These are phyloP conservation scores for Ennomos quercinarius DNA, from an alignment of 2,888 invertebrate species.

Conservation along the genomic window DNA sequence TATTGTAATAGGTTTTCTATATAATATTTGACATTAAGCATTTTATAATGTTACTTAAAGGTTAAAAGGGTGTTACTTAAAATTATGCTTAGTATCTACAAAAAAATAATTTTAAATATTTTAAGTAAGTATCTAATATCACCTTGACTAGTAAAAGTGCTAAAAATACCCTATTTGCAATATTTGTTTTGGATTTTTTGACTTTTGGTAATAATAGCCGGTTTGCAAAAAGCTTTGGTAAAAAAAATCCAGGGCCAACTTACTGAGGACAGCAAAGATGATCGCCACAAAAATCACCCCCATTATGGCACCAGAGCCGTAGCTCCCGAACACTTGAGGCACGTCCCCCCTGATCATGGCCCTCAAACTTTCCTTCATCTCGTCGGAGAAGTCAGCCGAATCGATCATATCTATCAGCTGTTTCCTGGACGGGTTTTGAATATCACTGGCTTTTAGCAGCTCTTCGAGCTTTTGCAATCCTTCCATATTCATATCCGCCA, in stretches of 20 bases:
- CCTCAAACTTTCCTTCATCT: conserved; percentile 85
- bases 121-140: no score
- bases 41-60: no score
- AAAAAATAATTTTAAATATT: no score
- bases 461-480: conserved; percentile 56
- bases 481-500: conserved; percentile 53
- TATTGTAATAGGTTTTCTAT: no score
- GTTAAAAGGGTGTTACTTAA: no score
- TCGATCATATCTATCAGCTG: conserved; percentile 86
- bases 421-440: conserved; percentile 77
- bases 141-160: no score
- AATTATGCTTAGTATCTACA: no score
- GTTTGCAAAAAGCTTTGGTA: no score
- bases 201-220: no score
- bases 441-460: conserved; percentile 66
- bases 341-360: conserved; percentile 78
- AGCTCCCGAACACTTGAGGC: conserved; percentile 65
- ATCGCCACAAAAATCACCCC: conserved; percentile 63
- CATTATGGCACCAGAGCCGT: conserved; percentile 55
- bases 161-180: no score
- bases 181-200: no score
- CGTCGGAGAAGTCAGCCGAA: conserved; percentile 85
- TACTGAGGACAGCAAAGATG: conserved; percentile 67
- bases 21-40: no score
- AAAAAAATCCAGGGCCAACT: conserved; percentile 45